Evolutionary conservation across 2,888 invertebrate genomes (phyloP), one percentile per base, ranked within the genome.

Genomic region (Acleris emargana): DNA sequence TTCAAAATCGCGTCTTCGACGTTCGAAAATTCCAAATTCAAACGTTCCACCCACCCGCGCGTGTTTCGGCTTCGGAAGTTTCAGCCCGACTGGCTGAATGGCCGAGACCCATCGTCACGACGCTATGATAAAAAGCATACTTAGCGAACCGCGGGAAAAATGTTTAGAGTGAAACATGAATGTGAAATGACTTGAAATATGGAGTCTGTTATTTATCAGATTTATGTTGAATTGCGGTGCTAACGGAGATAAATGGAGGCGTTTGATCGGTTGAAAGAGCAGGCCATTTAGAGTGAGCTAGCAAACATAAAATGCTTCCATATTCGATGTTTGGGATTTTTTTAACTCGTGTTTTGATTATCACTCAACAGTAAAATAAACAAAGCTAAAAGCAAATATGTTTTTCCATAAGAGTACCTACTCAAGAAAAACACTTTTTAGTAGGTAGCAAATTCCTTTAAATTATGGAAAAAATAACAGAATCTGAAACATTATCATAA

Each of bases 21-120:
- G 60, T 52, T 61, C 59, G 64, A 20, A n/a, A 20, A 28, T 55
- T 59, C 59, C 54, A 45, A 55, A 32, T 55, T 50, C 54, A 32
- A 45, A 50, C 16, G 20, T n/a, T 16, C 3, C 4, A 13, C 5
- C 25, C 17, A 22, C 50, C 43, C 64, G 43, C 53, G 49, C 66
- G 66, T 66, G 60, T 45, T 57, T 11, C 16, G 49, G 22, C 57
- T 9, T 13, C 61, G 60, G 57, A 5, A 43, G 66, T 52, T 61
- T 61, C 38, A 57, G 52, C 57, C 43, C 17, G 51, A 66, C 66
- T 66, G 66, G 66, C 66, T 66, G 66, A 47, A 66, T 55, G 25
- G 57, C 49, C 13, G n/a, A 28, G 16, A 20, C 57, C 13, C 66
- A 57, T 66, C 54, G 55, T 52, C 57, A 43, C 60, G 9, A 11